Percentiles rank a stretch among this genome's conserved stretches.
These are phyloP conservation scores for Cyanoliseus patagonus DNA, from an alignment of 2,113 vertebrate genomes.

Conservation along the genomic window DNA sequence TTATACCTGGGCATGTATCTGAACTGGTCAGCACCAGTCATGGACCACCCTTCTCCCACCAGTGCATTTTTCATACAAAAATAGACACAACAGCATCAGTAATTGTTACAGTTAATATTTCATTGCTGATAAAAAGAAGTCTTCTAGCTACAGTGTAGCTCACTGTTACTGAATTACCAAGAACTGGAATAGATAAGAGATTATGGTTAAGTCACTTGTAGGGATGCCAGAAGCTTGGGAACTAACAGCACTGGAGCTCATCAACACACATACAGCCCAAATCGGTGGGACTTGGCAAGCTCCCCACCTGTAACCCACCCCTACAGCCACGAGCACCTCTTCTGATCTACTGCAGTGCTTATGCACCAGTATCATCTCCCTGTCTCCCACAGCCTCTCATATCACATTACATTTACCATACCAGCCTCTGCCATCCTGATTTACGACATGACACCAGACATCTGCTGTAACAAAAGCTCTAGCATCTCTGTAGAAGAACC, in stretches of 20 bases:
- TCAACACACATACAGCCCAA: rapidly evolving
- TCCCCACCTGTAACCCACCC: rapidly evolving
- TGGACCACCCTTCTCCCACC: background rate
- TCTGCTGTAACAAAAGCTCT: background rate
- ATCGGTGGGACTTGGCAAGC: rapidly evolving
- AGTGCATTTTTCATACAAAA: background rate
- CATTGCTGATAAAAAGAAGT: background rate
- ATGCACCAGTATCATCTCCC: rapidly evolving
- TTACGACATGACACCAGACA: background rate
- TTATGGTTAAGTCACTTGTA: background rate
- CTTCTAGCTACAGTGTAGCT: background rate
- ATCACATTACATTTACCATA: background rate
- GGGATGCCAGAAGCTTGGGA: background rate
- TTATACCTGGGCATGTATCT: rapidly evolving
- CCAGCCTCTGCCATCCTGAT: background rate
- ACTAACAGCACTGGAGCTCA: background rate
- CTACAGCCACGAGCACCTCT: background rate
- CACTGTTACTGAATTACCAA: background rate
- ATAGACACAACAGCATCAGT: background rate
- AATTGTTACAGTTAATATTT: background rate
- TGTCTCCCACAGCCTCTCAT: background rate
- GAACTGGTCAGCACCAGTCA: background rate
- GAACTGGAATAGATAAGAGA: background rate
- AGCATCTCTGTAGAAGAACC: rapidly evolving
- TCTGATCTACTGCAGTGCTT: background rate